These are phyloP conservation scores for Eumeta japonica DNA, from an alignment of 1,140 invertebrate genomes.

Conservation along the genomic window DNA sequence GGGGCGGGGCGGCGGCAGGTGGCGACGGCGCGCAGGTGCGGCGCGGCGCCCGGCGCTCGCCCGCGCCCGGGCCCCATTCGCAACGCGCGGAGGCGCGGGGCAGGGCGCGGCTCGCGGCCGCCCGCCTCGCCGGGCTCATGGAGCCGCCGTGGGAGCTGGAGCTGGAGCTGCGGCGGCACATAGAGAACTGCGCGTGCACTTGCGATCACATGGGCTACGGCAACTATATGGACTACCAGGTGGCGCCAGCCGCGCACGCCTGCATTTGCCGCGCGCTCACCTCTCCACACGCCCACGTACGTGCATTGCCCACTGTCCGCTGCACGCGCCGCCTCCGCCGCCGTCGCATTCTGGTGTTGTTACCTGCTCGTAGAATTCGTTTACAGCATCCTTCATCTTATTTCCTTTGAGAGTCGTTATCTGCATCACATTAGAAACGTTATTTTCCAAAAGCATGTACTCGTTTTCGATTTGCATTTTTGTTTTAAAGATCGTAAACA, in stretches of 20 bases:
- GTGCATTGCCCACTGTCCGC: too few relatives aligned
- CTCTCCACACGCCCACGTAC: constrained; percentile 54
- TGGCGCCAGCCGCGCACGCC: constrained; percentile 54
- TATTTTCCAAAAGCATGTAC: too few relatives aligned
- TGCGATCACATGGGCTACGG: constrained; percentile 91
- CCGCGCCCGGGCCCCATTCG: constrained; percentile 35
- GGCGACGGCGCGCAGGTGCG: constrained; percentile 33
- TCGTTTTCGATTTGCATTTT: too few relatives aligned
- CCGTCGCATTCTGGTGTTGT: too few relatives aligned
- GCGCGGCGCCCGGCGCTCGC: constrained; percentile 42
- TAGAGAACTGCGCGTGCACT: constrained; percentile 81
- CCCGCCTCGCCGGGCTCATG: constrained; percentile 44
- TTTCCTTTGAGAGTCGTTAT: too few relatives aligned
- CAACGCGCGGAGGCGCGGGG: constrained; percentile 33
- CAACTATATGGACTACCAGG: constrained; percentile 88
- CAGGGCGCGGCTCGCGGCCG: constrained; percentile 24
- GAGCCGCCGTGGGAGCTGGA: constrained; percentile 56
- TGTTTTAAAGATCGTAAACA: too few relatives aligned
- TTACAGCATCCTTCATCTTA: too few relatives aligned
- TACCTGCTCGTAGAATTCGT: too few relatives aligned
- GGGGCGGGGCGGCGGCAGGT: constrained; percentile 22
- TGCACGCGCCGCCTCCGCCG: too few relatives aligned
- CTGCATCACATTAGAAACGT: too few relatives aligned
- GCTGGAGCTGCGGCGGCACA: constrained; percentile 77
- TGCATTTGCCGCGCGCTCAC: constrained; percentile 51